phyloP scores from a whole-genome alignment of 2,888 invertebrate species.

The Holacanthella duospinosa region DNA sequence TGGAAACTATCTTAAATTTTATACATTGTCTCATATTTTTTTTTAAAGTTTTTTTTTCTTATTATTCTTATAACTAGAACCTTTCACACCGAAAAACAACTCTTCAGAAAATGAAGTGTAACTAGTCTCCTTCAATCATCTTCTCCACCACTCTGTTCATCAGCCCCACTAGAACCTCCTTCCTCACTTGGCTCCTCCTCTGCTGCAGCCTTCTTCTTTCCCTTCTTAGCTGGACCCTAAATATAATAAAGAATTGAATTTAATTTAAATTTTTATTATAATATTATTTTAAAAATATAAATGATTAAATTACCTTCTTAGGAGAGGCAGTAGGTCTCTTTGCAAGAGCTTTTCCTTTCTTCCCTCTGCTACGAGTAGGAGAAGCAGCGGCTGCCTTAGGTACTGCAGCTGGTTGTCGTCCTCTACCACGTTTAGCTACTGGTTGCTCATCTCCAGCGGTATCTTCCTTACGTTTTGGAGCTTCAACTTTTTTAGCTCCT shows the following conservation, averaged over 20 bases:
- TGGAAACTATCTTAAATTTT: too few relatives aligned
- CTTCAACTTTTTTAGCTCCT: background rate
- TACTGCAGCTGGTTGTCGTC: background rate
- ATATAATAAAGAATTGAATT: too few relatives aligned
- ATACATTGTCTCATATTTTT: too few relatives aligned
- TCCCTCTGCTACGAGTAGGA: background rate
- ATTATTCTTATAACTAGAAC: too few relatives aligned
- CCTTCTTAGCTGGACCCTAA: background rate
- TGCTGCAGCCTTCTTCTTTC: background rate
- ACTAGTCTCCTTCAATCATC: too few relatives aligned
- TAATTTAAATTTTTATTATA: too few relatives aligned
- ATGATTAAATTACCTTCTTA: background rate
- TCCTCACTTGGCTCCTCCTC: background rate
- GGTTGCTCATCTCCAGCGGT: background rate
- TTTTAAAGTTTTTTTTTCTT: too few relatives aligned
- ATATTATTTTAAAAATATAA: too few relatives aligned
- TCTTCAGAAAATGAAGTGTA: too few relatives aligned
- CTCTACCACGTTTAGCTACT: background rate
- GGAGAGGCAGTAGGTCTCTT: background rate
- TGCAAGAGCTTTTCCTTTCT: background rate
- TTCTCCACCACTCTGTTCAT: background rate
- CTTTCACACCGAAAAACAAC: too few relatives aligned
- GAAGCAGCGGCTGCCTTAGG: background rate
- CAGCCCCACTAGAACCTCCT: background rate
- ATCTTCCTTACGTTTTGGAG: background rate